A percentile compares a stretch with the other conserved stretches of the same genome.
phyloP scores from a whole-genome alignment of 64 coral and sea anemone genomes.

The Porites australiensis region DNA sequence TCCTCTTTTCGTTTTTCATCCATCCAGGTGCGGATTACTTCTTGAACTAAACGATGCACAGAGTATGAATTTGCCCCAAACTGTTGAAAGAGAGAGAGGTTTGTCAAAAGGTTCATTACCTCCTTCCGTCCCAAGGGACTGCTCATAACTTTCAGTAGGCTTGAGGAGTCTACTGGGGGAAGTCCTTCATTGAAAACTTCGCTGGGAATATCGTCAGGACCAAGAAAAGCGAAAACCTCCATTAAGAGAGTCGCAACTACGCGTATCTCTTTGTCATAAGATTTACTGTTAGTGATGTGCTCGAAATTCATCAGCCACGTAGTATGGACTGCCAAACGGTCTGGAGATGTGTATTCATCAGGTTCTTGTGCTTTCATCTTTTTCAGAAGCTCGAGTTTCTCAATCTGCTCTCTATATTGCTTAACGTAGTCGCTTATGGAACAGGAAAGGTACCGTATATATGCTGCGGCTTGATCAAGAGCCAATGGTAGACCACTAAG shows the following conservation, averaged over 20 bases:
- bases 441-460: slow-evolving; percentile 3
- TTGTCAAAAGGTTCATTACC: slow-evolving; percentile 63
- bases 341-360: slow-evolving; percentile 42
- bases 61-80: slow-evolving; percentile 49
- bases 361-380: slow-evolving; percentile 58
- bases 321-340: slow-evolving; percentile 68
- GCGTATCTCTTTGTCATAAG: slow-evolving; percentile 47
- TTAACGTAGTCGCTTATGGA: slow-evolving; percentile 60
- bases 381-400: slow-evolving; percentile 28
- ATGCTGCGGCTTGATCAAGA: slow-evolving; percentile 80
- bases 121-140: slow-evolving; percentile 18
- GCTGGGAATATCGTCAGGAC: slow-evolving; percentile 80
- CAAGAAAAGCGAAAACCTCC: slow-evolving; percentile 67
- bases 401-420: slow-evolving; percentile 63
- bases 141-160: no score
- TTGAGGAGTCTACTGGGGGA: background rate
- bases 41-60: slow-evolving; percentile 86
- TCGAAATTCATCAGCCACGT: slow-evolving; percentile 85
- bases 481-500: slow-evolving; percentile 77
- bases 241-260: slow-evolving; percentile 58
- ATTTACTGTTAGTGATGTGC: slow-evolving; percentile 36
- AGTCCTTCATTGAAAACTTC: slow-evolving; percentile 81
- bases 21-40: slow-evolving; percentile 60
- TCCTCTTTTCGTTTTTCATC: background rate
- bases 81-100: slow-evolving; percentile 84